A percentile compares a stretch with the other conserved stretches of the same genome.
Evolutionary conservation across 2,113 vertebrate genomes (phyloP).

Genomic region (Tragelaphus buxtoni): DNA sequence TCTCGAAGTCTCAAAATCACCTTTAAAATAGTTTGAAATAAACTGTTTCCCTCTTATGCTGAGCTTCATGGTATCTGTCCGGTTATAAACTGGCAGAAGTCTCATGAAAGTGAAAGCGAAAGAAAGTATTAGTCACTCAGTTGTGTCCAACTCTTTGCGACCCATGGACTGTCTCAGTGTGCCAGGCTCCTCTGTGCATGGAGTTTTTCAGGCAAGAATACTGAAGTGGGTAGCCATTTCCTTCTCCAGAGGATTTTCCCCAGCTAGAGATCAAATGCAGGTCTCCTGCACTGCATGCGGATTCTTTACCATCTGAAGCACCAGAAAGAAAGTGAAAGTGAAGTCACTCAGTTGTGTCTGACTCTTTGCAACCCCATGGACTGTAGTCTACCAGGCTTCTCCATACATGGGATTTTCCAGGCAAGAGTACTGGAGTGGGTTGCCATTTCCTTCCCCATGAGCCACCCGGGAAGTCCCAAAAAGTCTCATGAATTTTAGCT

Average conservation of each 20-base stretch:
- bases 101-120: not conserved
- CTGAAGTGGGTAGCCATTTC: not conserved
- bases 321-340: not conserved
- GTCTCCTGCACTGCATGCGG: fast-evolving
- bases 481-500: not conserved
- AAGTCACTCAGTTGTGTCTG: not conserved
- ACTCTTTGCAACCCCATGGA: not conserved
- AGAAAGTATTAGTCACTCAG: not conserved
- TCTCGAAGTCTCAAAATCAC: not conserved
- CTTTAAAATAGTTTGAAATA: not conserved
- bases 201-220: not conserved
- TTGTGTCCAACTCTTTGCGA: not conserved
- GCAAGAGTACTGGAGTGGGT: not conserved
- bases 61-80: not conserved
- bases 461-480: not conserved
- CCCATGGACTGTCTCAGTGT: not conserved
- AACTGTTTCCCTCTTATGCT: not conserved
- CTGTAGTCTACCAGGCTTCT: not conserved
- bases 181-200: not conserved
- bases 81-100: not conserved
- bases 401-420: not conserved
- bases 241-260: not conserved
- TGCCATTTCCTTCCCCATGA: not conserved
- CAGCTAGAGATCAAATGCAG: not conserved
- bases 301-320: not conserved